Conservation (phyloP, 2,113 vertebrate species). For the Platichthys stellatus region DNA sequence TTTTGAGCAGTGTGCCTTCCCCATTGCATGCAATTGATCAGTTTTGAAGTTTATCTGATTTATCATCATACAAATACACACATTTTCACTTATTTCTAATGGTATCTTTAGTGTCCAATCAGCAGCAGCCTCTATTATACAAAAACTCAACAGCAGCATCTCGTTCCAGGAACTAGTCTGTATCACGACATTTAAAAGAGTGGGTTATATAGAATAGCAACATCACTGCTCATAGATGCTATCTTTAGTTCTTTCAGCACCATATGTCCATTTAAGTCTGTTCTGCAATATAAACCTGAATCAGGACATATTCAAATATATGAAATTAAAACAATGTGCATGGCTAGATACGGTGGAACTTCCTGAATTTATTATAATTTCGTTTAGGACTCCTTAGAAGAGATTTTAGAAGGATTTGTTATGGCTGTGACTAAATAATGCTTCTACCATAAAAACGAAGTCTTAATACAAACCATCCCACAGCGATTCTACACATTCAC, state of each 20-base stretch:
- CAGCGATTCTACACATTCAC: slow-evolving; percentile 67
- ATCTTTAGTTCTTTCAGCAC: too few species aligned
- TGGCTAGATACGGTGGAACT: not conserved
- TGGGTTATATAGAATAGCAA: not conserved
- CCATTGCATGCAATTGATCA: not conserved
- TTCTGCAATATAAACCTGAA: not conserved
- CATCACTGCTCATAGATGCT: too few species aligned
- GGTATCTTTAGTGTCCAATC: not conserved
- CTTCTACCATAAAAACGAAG: not conserved
- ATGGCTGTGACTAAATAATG: not conserved
- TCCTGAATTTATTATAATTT: too few species aligned
- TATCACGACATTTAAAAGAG: too few species aligned
- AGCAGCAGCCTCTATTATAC: too few species aligned
- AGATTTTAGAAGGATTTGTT: not conserved
- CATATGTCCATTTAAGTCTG: too few species aligned
- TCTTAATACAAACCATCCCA: slow-evolving; percentile 25
- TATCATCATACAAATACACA: not conserved
- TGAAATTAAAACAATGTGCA: not conserved
- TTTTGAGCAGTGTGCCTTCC: not conserved
- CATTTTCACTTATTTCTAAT: not conserved
- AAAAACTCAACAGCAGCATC: too few species aligned
- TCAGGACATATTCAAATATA: not conserved
- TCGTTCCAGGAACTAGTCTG: too few species aligned
- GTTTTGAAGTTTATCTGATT: not conserved
- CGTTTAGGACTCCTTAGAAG: not conserved